Percentiles rank a stretch among this genome's conserved stretches.
Conservation (phyloP, 2,888 invertebrate species). For the Ormyrus pomaceus region DNA sequence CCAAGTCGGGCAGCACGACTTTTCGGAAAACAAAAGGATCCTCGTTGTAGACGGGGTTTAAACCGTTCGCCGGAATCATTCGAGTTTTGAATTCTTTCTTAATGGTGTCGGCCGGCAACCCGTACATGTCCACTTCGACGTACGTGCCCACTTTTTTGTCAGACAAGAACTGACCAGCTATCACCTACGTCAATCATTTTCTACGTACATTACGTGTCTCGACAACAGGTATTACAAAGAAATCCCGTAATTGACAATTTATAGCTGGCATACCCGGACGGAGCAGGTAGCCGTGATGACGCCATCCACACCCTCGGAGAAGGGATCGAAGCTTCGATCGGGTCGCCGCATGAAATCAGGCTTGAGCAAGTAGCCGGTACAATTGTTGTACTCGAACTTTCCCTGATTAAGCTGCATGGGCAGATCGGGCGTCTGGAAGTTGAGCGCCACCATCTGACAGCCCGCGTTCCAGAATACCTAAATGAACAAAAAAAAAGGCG, state of each 20-base stretch:
- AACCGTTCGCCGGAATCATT: constrained; percentile 82
- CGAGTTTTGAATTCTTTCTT: constrained; percentile 83
- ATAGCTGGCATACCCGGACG: constrained; percentile 76
- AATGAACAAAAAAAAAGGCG: constrained; percentile 62
- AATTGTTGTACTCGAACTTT: constrained; percentile 85
- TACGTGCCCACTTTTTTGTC: constrained; percentile 85
- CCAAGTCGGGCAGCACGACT: constrained; percentile 84
- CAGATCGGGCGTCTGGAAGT: constrained; percentile 84
- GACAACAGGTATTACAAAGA: no score
- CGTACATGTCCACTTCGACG: constrained; percentile 87
- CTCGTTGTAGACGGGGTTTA: constrained; percentile 85
- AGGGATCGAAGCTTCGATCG: constrained; percentile 84
- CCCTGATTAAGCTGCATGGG: constrained; percentile 86
- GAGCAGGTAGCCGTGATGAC: constrained; percentile 85
- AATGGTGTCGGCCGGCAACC: constrained; percentile 84
- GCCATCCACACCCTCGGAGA: constrained; percentile 84
- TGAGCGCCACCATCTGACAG: constrained; percentile 84
- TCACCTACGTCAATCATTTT: constrained; percentile 76
- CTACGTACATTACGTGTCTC: not conserved
- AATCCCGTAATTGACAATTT: no score
- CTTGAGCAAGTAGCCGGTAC: constrained; percentile 82
- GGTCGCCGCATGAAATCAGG: constrained; percentile 84
- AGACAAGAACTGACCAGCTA: constrained; percentile 84
- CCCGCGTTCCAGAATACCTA: constrained; percentile 87
- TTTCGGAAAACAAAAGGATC: constrained; percentile 84